Evolutionary conservation across 2,113 vertebrate genomes (phyloP), one percentile per base, ranked within the genome.

Genomic region (Mesoclemmys tuberculata): DNA sequence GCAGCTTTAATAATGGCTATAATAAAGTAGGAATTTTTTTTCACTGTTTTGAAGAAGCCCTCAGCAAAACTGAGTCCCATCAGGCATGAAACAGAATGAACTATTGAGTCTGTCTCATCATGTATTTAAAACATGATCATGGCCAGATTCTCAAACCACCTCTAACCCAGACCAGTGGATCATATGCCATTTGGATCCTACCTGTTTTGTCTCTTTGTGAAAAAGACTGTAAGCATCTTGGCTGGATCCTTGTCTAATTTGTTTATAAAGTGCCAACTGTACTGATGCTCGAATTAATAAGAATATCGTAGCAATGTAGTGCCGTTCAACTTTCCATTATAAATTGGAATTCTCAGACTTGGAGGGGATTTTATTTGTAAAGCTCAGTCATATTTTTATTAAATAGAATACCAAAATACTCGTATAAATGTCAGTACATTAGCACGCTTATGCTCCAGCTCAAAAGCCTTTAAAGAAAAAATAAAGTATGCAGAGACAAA

Each of bases 301-400:
- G 12, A 89, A 64, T 48, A 89, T 52, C 11, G 24, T 11, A 85
- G 64, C 94, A 95, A 95, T 71, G 90, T 56, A 90, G 27, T 46
- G 54, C 35, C 78, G 61, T 82, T 96, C 55, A 56, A 35, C 85
- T 96, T 95, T 64, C 51, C 41, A 5, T 90, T 93, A 88, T 80
- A 90, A 96, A 89, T 86, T 64, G 87, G 55, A 96, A 80, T 81
- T 91, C 51, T 58, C 92, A 86, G 89, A 94, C 74, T 19, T 90
- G 85, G 68, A 92, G 27, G 38, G 92, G 87, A 95, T 94, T 91
- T 94, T 88, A 91, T 96, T 80, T 93, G 91, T 95, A 96, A 97
- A 96, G 94, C 96, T 96, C 95, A 96, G 93, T 94, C 74, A 56
- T 94, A 95, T 89, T 97, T 95, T 93, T 94, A 94, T 96, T 91